These are phyloP conservation scores for Phylloscopus trochilus DNA, from an alignment of 2,113 vertebrate species.

Conservation along the genomic window DNA sequence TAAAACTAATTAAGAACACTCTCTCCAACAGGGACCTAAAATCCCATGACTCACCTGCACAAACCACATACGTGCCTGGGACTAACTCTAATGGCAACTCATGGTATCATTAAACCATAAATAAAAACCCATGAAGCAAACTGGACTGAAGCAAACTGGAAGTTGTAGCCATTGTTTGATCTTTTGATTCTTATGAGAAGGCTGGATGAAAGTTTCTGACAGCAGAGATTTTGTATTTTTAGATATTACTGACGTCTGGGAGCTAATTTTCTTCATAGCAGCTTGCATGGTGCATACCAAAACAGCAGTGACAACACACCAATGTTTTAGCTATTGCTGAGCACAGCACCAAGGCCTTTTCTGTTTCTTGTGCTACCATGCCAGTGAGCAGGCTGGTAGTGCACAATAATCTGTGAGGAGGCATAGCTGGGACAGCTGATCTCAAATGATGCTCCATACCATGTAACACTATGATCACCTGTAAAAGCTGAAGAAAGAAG, in stretches of 20 bases:
- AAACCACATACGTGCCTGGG: neutral
- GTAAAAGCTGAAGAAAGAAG: neutral
- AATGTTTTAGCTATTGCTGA: neutral
- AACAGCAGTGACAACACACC: neutral
- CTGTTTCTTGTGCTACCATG: neutral
- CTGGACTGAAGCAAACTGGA: neutral
- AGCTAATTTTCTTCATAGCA: neutral
- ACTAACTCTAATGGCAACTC: neutral
- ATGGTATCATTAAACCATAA: neutral
- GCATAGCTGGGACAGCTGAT: neutral
- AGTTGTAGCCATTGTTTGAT: neutral
- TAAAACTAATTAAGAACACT: neutral
- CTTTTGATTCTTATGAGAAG: neutral
- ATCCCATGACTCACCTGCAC: neutral
- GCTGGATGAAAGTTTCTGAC: neutral
- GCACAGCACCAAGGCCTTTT: neutral
- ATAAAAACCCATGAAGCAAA: neutral
- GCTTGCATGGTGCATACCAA: fast-evolving
- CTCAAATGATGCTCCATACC: no score
- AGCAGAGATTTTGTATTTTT: neutral
- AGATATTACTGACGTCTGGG: neutral
- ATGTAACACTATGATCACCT: neutral
- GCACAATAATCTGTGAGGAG: neutral
- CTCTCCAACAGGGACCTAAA: neutral
- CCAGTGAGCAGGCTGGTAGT: neutral